Conservation (phyloP, 2,113 vertebrate genomes). For the Pelodiscus sinensis region DNA sequence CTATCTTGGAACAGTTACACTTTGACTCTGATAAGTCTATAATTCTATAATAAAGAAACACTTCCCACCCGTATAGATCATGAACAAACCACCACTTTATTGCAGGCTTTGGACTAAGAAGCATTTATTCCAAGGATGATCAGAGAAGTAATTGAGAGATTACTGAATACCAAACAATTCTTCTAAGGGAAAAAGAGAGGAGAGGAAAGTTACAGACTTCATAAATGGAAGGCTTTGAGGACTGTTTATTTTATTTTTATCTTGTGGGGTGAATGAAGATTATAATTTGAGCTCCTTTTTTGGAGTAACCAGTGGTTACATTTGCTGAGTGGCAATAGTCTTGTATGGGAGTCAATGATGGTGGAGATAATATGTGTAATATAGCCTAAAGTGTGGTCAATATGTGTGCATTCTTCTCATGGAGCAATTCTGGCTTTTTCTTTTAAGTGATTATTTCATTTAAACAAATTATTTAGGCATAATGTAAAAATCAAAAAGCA, state of each 20-base stretch:
- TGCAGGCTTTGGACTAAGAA: not conserved
- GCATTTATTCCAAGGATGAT: not conserved
- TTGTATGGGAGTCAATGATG: not conserved
- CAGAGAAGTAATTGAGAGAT: not conserved
- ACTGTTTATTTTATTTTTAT: not conserved
- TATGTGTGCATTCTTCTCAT: not conserved
- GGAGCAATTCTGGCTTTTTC: not conserved
- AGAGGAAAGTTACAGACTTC: not conserved
- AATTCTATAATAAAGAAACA: too few relatives aligned
- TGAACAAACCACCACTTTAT: not conserved
- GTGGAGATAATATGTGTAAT: not conserved
- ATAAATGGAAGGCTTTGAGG: not conserved
- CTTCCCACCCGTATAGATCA: not conserved
- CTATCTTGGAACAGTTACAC: too few relatives aligned
- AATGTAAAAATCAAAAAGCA: too few relatives aligned
- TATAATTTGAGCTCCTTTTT: not conserved
- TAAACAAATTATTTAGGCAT: not conserved
- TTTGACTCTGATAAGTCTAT: too few relatives aligned
- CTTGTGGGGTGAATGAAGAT: not conserved
- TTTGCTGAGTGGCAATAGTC: not conserved
- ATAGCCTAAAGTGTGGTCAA: not conserved
- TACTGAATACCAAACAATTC: not conserved
- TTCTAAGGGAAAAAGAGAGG: not conserved
- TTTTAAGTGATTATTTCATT: not conserved
- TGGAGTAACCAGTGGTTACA: too few relatives aligned